Conservation (phyloP, 2,888 invertebrate genomes). For the Acanthopleura granulata region DNA sequence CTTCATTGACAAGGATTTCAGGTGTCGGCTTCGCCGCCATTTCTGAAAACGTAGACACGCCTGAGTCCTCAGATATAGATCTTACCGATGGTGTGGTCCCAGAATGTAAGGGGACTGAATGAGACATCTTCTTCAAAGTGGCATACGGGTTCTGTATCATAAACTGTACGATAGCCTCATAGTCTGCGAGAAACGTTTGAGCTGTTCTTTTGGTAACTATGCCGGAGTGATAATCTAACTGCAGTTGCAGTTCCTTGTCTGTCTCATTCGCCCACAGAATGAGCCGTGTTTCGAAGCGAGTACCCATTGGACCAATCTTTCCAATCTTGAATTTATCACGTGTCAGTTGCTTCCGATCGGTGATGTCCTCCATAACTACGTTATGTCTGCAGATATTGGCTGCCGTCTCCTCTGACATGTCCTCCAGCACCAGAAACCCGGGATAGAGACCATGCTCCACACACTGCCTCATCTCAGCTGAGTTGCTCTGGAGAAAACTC, state of each 20-base stretch:
- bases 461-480: neutral
- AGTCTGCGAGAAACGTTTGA: neutral
- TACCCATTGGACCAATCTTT: neutral
- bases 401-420: neutral
- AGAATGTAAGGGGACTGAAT: too few relatives aligned
- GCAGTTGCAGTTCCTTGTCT: neutral
- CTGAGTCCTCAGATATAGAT: too few relatives aligned
- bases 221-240: neutral
- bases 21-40: too few relatives aligned
- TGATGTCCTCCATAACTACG: neutral
- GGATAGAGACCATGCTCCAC: conserved; percentile 5
- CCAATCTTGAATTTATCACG: neutral
- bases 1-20: too few relatives aligned
- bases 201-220: neutral
- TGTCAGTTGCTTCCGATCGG: neutral
- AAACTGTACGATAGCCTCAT: too few relatives aligned
- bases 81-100: too few relatives aligned
- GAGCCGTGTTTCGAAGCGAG: neutral
- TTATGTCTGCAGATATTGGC: neutral
- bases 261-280: neutral
- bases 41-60: too few relatives aligned
- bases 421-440: neutral
- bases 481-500: neutral
- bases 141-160: too few relatives aligned
- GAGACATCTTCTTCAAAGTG: too few relatives aligned